These are phyloP conservation scores for Griposia aprilina DNA, from an alignment of 2,888 invertebrate species.

Conservation along the genomic window DNA sequence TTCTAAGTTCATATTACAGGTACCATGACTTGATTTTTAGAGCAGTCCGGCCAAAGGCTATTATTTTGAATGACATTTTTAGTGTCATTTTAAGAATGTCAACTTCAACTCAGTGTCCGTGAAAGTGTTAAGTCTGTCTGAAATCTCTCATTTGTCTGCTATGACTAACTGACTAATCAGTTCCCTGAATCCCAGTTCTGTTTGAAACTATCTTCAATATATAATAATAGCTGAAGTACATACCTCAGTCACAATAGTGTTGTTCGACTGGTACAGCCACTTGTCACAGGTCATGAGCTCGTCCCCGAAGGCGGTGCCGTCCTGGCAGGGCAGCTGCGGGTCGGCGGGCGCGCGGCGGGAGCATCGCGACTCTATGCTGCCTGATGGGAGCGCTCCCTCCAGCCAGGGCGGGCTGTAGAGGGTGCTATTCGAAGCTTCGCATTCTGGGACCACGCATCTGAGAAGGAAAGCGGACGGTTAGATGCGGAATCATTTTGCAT, in stretches of 20 bases:
- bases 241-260: conserved; percentile 78
- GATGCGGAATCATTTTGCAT: not conserved
- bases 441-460: conserved; percentile 86
- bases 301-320: conserved; percentile 78
- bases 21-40: no score
- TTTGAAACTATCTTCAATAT: not conserved
- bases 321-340: conserved; percentile 69
- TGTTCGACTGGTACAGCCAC: conserved; percentile 74
- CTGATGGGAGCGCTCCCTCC: conserved; percentile 73
- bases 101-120: no score
- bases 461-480: conserved; percentile 18
- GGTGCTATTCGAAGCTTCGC: conserved; percentile 81
- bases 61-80: no score
- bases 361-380: conserved; percentile 75
- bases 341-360: conserved; percentile 71
- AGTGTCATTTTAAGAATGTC: no score
- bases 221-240: not conserved
- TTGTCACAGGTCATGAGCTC: conserved; percentile 72
- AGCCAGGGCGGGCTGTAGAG: conserved; percentile 80
- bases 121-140: not conserved
- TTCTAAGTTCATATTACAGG: no score
- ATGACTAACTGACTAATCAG: not conserved
- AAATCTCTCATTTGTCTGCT: not conserved
- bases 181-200: not conserved
- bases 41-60: no score